These are phyloP conservation scores for Pantherophis guttatus DNA, from an alignment of 2,113 vertebrate genomes.

Conservation along the genomic window DNA sequence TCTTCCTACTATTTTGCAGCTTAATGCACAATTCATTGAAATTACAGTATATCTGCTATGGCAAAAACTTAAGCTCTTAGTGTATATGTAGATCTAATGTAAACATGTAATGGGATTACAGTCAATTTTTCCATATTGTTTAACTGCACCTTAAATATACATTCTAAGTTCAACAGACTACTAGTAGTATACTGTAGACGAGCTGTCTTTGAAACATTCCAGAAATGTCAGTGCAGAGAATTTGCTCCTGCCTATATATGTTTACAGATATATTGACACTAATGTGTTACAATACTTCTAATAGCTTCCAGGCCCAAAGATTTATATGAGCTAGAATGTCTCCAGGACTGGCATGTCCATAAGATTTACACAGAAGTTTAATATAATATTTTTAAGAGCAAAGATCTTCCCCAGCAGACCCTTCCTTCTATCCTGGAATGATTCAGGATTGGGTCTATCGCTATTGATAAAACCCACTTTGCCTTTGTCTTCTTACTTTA, in stretches of 20 bases:
- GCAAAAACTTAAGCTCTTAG: not conserved
- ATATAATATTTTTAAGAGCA: not conserved
- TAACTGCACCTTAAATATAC: not conserved
- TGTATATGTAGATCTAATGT: not conserved
- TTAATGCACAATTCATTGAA: not conserved
- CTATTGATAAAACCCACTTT: constrained; percentile 42
- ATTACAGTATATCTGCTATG: not conserved
- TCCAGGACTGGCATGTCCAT: not conserved
- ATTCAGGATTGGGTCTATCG: constrained; percentile 39
- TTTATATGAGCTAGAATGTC: not conserved
- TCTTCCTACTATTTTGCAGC: not conserved
- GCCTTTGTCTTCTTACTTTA: constrained; percentile 76
- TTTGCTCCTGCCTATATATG: not conserved
- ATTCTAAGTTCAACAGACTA: not conserved
- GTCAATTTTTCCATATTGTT: not conserved
- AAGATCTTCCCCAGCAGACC: not conserved
- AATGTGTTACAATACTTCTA: not conserved
- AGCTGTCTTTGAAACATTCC: not conserved
- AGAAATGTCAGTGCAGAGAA: not conserved
- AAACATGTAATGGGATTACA: not conserved
- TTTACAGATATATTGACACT: not conserved
- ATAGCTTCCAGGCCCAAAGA: not conserved
- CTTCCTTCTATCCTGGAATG: not conserved
- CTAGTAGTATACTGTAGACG: not conserved
- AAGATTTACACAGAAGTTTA: not conserved